phyloP scores from a whole-genome alignment of 2,888 invertebrate species.

The Lymantria monacha region DNA sequence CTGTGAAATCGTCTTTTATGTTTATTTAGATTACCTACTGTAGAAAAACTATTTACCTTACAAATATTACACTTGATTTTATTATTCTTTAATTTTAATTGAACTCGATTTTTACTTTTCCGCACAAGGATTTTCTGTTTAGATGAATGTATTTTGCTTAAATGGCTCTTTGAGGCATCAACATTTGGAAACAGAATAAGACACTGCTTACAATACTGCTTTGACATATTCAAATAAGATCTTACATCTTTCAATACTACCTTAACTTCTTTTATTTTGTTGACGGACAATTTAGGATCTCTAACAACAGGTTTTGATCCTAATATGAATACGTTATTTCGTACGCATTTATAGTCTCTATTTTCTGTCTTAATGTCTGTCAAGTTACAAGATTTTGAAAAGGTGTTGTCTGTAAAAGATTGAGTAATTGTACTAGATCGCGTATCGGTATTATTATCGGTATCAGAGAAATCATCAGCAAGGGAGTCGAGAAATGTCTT shows the following conservation, averaged over 20 bases:
- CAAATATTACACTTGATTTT: constrained; percentile 39
- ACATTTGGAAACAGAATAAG: constrained; percentile 51
- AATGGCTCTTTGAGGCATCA: constrained; percentile 26
- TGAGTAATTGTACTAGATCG: not conserved
- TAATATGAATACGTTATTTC: constrained; percentile 49
- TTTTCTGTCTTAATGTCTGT: not conserved
- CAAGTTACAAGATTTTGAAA: not conserved
- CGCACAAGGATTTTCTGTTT: constrained; percentile 2
- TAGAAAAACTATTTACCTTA: constrained; percentile 16
- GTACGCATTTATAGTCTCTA: constrained; percentile 7
- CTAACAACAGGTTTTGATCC: constrained; percentile 45
- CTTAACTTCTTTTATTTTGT: constrained; percentile 26
- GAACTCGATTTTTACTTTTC: constrained; percentile 2
- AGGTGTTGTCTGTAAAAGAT: not conserved
- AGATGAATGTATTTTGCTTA: constrained; percentile 20
- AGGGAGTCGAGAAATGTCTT: constrained; percentile 11
- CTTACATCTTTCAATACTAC: constrained; percentile 45
- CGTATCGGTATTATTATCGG: constrained; percentile 1
- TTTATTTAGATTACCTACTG: constrained; percentile 26
- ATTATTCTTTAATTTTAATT: constrained; percentile 3
- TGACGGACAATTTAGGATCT: constrained; percentile 7
- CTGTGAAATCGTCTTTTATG: constrained; percentile 37
- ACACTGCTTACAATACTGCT: constrained; percentile 55
- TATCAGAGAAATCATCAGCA: constrained; percentile 2
- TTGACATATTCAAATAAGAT: constrained; percentile 42